Conservation (phyloP, 2,797 vertebrate genomes). For the Nannoperca australis region DNA sequence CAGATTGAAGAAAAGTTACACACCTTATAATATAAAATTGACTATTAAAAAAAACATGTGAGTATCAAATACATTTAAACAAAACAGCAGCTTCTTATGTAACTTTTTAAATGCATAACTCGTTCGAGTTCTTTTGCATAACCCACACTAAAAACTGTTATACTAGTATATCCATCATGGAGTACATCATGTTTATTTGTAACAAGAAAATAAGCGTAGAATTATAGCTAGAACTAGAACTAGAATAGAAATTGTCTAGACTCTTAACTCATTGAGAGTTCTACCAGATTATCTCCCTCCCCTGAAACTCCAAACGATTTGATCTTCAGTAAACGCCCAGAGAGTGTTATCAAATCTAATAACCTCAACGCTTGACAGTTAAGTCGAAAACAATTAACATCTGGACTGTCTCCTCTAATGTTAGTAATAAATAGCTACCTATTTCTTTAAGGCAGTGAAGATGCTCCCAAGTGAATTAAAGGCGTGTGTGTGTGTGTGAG, state of each 20-base stretch:
- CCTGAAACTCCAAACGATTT: conserved; percentile 40
- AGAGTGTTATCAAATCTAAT: conserved; percentile 65
- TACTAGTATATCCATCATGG: neutral
- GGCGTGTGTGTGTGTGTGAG: conserved; percentile 10
- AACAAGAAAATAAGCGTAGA: no score
- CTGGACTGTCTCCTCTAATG: neutral
- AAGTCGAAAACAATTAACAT: conserved; percentile 62
- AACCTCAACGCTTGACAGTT: conserved; percentile 55
- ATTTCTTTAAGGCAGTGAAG: conserved; percentile 26
- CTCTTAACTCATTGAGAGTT: conserved; percentile 5
- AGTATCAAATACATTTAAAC: neutral
- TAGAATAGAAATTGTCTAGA: conserved; percentile 13
- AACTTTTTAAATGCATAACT: neutral
- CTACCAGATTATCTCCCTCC: conserved; percentile 8
- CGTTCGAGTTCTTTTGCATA: neutral
- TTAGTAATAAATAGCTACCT: conserved; percentile 22
- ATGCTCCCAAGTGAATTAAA: conserved; percentile 44
- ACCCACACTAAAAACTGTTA: neutral
- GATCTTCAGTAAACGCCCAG: conserved; percentile 45
- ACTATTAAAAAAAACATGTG: neutral
- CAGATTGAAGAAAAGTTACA: neutral
- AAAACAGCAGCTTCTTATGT: neutral
- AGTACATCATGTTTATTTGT: neutral
- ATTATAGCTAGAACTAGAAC: neutral
- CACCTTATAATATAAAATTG: neutral